These are phyloP conservation scores for Amphimedon queenslandica DNA, from an alignment of 37 sponge, comb jelly and placozoan genomes.

Conservation along the genomic window DNA sequence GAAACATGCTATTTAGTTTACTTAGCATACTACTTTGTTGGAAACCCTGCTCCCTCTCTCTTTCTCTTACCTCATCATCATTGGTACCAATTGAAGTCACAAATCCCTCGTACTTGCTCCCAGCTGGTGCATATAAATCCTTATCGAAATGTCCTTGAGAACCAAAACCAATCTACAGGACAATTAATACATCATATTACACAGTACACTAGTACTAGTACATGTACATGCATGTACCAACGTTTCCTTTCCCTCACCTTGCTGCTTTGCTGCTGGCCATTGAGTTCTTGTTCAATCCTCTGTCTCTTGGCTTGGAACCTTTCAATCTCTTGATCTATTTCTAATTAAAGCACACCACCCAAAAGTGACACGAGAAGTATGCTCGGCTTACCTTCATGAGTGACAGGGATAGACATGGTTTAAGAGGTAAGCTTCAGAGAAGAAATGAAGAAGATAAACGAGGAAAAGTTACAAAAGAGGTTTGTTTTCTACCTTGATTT, in stretches of 20 bases:
- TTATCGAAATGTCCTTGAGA: conserved; percentile 71
- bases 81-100: conserved; percentile 62
- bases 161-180: conserved; percentile 41
- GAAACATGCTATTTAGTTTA: too few relatives aligned
- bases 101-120: conserved; percentile 45
- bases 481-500: too few relatives aligned
- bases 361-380: too few relatives aligned
- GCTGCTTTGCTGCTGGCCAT: too few relatives aligned
- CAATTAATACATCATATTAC: neutral
- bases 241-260: neutral
- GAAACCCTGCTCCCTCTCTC: too few relatives aligned
- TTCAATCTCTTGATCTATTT: neutral
- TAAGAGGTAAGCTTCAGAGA: too few relatives aligned
- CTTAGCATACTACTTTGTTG: too few relatives aligned
- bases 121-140: conserved; percentile 41
- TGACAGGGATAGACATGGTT: neutral
- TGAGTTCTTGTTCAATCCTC: too few relatives aligned
- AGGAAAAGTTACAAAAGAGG: too few relatives aligned
- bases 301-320: neutral
- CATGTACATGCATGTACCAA: neutral
- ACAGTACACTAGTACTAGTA: neutral
- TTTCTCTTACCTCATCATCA: conserved; percentile 64
- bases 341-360: too few relatives aligned
- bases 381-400: neutral
- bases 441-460: too few relatives aligned